Conservation (phyloP, 2,797 vertebrate genomes). For the Morus bassanus region DNA sequence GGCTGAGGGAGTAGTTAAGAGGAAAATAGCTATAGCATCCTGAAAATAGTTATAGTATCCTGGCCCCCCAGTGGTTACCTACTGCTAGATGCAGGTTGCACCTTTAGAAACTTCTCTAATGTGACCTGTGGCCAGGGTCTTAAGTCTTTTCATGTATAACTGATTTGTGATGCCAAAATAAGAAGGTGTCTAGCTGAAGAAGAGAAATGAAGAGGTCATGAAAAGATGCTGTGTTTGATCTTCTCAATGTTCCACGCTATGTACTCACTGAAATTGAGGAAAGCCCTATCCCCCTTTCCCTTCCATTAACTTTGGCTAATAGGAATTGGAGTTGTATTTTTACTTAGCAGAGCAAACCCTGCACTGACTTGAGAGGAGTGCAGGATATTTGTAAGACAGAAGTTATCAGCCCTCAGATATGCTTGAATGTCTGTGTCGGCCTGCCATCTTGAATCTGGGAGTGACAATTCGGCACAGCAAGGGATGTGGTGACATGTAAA, state of each 20-base stretch:
- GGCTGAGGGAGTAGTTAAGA: not conserved
- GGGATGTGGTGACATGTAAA: constrained; percentile 11
- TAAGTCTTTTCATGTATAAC: not conserved
- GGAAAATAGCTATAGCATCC: not conserved
- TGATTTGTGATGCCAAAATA: not conserved
- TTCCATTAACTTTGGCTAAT: not conserved
- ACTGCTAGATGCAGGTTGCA: not conserved
- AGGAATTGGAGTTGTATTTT: not conserved
- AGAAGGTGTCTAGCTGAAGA: not conserved
- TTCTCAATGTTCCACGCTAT: not conserved
- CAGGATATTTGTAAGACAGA: not conserved
- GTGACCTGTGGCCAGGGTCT: not conserved
- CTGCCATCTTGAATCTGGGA: not conserved
- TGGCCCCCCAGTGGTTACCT: not conserved
- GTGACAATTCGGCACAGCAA: constrained; percentile 6
- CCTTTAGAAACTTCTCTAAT: not conserved
- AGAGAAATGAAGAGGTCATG: not conserved
- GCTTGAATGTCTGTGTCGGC: not conserved
- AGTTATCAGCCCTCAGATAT: not conserved
- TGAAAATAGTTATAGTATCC: not conserved
- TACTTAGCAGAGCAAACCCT: not conserved
- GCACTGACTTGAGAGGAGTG: not conserved
- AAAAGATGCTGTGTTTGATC: not conserved
- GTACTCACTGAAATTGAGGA: not conserved
- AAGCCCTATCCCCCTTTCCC: not conserved